Percentiles rank a stretch among this genome's conserved stretches.
phyloP scores from a whole-genome alignment of 2,113 vertebrate genomes.

The Thryonomys swinderianus region DNA sequence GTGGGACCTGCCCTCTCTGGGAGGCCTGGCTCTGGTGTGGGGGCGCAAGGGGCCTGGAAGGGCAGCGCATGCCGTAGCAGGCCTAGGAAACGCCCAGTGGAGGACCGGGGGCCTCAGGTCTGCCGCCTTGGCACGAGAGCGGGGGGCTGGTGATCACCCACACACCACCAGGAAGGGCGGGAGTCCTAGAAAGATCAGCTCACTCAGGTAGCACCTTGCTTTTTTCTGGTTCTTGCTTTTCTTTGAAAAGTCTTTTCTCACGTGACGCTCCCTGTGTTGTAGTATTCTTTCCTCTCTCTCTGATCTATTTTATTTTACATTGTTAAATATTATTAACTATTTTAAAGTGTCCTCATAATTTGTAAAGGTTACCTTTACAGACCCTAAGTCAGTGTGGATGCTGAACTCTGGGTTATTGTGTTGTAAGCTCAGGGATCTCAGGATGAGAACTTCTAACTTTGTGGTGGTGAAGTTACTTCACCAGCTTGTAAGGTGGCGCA shows the following conservation, averaged over 20 bases:
- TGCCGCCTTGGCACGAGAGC: not conserved
- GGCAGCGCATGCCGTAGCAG: not conserved
- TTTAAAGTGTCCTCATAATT: not conserved
- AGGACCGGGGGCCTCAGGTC: not conserved
- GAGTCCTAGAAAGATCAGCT: not conserved
- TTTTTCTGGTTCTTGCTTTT: slow-evolving; percentile 27
- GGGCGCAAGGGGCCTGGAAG: not conserved
- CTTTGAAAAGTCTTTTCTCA: not conserved
- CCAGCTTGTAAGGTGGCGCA: not conserved
- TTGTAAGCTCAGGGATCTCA: not conserved
- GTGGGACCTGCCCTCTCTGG: not conserved
- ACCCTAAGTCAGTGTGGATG: not conserved
- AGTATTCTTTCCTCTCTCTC: not conserved
- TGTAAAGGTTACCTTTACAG: not conserved
- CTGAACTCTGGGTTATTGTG: not conserved
- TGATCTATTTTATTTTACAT: slow-evolving; percentile 22
- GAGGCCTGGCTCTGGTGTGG: not conserved
- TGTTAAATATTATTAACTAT: slow-evolving; percentile 50
- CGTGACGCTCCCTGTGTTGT: not conserved
- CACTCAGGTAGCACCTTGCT: not conserved
- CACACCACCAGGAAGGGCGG: not conserved
- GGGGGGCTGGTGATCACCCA: not conserved
- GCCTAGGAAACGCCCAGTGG: not conserved
- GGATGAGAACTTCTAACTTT: not conserved
- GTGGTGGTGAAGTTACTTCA: slow-evolving; percentile 18